These are phyloP conservation scores for Thumatha senex DNA, from an alignment of 2,888 invertebrate genomes.

Conservation along the genomic window DNA sequence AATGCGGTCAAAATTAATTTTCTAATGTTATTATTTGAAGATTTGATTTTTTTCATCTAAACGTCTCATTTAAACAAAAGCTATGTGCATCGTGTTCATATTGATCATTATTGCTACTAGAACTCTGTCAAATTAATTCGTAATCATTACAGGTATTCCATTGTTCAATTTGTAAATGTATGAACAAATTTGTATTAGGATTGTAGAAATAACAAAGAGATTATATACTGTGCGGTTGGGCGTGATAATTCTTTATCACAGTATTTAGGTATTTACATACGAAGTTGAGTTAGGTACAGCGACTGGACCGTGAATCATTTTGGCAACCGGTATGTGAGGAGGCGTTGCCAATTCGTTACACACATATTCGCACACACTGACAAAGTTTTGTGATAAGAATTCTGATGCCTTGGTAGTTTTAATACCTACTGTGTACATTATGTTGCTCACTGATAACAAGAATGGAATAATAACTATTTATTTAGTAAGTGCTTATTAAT, in stretches of 20 bases:
- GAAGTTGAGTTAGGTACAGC: slow-evolving; percentile 22
- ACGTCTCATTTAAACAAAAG: too few species aligned
- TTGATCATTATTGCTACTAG: too few species aligned
- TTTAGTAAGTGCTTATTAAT: too few species aligned
- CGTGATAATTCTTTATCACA: slow-evolving; percentile 18
- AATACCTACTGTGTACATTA: slow-evolving; percentile 37
- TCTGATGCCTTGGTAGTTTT: slow-evolving; percentile 58
- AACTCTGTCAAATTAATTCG: too few species aligned
- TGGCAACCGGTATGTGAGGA: slow-evolving; percentile 69
- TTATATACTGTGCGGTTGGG: slow-evolving; percentile 4
- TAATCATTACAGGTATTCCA: too few species aligned
- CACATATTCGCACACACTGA: slow-evolving; percentile 51
- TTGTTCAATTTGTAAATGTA: slow-evolving; percentile 39
- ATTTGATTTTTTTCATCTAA: too few species aligned
- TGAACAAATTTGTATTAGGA: slow-evolving; percentile 53
- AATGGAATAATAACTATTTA: not conserved
- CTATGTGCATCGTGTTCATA: too few species aligned
- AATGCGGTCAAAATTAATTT: too few species aligned
- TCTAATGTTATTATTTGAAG: too few species aligned
- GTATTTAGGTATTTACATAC: slow-evolving; percentile 9
- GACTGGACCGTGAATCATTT: slow-evolving; percentile 63
- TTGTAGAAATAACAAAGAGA: slow-evolving; percentile 41
- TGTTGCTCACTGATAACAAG: slow-evolving; percentile 12
- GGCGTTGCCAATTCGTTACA: slow-evolving; percentile 70
- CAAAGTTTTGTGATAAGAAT: slow-evolving; percentile 35